These are phyloP conservation scores for Oryzaephilus surinamensis DNA, from an alignment of 1,140 invertebrate genomes.

Conservation along the genomic window DNA sequence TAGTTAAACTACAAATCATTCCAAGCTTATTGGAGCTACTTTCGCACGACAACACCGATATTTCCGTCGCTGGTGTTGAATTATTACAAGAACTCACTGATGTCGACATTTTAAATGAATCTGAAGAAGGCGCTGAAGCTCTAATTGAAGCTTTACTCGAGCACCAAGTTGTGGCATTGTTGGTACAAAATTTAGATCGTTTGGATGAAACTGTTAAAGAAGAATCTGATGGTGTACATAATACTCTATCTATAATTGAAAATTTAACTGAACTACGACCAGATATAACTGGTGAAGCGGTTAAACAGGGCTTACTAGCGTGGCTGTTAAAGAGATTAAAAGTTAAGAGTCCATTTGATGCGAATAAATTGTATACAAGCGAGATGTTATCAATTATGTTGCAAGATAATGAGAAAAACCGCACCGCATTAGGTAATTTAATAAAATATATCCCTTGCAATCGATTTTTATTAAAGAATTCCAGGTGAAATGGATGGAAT, in stretches of 20 bases:
- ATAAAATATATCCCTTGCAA: no score
- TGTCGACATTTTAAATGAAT: slow-evolving; percentile 89
- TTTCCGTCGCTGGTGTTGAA: slow-evolving; percentile 46
- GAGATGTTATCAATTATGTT: slow-evolving; percentile 94
- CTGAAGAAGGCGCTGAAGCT: slow-evolving; percentile 66
- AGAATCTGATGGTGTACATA: slow-evolving; percentile 93
- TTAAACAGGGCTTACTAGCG: slow-evolving; percentile 78
- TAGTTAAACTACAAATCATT: slow-evolving; percentile 82
- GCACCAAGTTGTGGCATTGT: slow-evolving; percentile 80
- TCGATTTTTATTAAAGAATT: no score
- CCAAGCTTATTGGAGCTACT: slow-evolving; percentile 87
- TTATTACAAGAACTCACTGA: slow-evolving; percentile 83
- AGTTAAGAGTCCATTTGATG: slow-evolving; percentile 79
- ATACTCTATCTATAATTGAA: slow-evolving; percentile 75
- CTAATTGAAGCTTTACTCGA: slow-evolving; percentile 71
- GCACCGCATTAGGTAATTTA: slow-evolving; percentile 70
- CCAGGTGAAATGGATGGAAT: slow-evolving; percentile 93
- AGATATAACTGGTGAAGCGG: slow-evolving; percentile 72
- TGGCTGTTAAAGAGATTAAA: slow-evolving; percentile 89
- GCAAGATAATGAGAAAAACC: slow-evolving; percentile 79
- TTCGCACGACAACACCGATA: slow-evolving; percentile 94
- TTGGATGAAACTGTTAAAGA: slow-evolving; percentile 91
- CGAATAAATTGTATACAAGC: slow-evolving; percentile 91
- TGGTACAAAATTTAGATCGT: slow-evolving; percentile 88
- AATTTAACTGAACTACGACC: slow-evolving; percentile 86